Percentiles rank a stretch among this genome's conserved stretches.
Conservation (phyloP, 2,888 invertebrate species). For the Drosophila cracens region DNA sequence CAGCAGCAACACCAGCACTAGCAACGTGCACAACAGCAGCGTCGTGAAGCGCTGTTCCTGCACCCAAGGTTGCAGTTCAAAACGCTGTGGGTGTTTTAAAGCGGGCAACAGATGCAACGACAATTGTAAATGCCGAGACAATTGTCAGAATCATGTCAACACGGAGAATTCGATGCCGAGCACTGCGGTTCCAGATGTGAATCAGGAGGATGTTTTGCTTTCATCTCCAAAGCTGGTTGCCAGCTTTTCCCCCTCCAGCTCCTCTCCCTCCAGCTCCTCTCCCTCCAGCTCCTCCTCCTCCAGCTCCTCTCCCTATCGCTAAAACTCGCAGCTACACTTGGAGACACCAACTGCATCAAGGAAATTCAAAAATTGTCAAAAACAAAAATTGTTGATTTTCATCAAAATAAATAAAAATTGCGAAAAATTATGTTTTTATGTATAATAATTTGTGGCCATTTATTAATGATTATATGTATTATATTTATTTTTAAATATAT, state of each 20-base stretch:
- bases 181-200: background rate
- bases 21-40: too few relatives aligned
- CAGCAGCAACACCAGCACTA: too few relatives aligned
- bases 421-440: too few relatives aligned
- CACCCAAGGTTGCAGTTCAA: background rate
- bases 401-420: background rate
- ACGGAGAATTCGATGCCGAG: background rate
- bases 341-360: background rate
- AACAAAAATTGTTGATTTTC: too few relatives aligned
- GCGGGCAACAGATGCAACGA: background rate
- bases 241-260: background rate
- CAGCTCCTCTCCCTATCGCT: background rate
- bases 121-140: background rate
- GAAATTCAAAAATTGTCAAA: background rate
- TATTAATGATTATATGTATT: too few relatives aligned
- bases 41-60: background rate
- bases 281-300: background rate
- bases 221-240: background rate
- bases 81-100: constrained; percentile 1
- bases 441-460: too few relatives aligned
- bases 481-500: too few relatives aligned
- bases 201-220: background rate
- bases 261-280: background rate
- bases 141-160: background rate
- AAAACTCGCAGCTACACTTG: background rate